Evolutionary conservation across 2,888 invertebrate genomes (phyloP), one percentile per base, ranked within the genome.

Genomic region (Aphodius sticticus): DNA sequence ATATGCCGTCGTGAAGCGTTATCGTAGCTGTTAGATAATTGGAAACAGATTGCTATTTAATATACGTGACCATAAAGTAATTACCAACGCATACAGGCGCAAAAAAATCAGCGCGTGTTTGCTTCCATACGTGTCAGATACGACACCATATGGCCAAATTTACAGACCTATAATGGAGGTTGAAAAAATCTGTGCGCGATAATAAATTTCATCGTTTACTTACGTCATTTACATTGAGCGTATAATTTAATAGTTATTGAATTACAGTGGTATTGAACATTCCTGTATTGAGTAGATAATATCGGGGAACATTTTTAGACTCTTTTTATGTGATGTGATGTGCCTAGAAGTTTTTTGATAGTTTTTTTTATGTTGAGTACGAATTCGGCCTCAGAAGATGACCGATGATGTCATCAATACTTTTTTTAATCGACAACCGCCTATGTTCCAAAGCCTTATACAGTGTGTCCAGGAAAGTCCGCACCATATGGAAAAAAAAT

Each of bases 31-130:
- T 12, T 53, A 53, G 53, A 53, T 53, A 53, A 53, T 53, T 53
- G 53, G 53, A 53, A 53, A 5, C 53, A 53, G 53, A 53, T 53
- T 53, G 53, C 53, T 53, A 5, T 53, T 53, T 53, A 53, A 53
- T 53, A 53, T 53, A 53, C 53, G 53, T 53, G 53, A 53, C 53
- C 53, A 53, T 53, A 53, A 53, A 53, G 53, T 53, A 53, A 53
- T 53, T 53, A 53, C 53, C 53, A 53, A 53, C 53, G 12, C 53
- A 53, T 5, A 53, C 53, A 53, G 9, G 6, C 53, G 12, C 53
- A 53, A 53, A 53, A 53, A 53, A 53, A 53, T 53, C 53, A 53
- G 53, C 12, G 53, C 53, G 53, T 53, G 12, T 9, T 53, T 53
- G 7, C 53, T 12, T 3, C 7, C 6, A 53, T 53, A 53, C 53